phyloP scores from a whole-genome alignment of 2,797 vertebrate genomes.

The Syngnathus acus region DNA sequence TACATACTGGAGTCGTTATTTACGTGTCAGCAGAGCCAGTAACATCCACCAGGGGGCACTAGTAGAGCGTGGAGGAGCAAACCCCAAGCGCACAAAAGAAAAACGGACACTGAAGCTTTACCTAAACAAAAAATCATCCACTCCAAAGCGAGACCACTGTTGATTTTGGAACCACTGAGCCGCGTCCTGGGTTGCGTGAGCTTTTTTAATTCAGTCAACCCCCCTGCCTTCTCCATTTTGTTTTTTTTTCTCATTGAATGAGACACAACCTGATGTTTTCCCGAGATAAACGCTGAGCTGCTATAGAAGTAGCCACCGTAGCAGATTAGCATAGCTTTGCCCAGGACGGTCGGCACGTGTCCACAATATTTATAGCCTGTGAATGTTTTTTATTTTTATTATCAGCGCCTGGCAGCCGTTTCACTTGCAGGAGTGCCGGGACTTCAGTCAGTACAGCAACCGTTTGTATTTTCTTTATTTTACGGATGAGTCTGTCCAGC shows the following conservation, averaged over 20 bases:
- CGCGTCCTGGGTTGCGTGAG: background rate
- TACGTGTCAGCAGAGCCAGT: too few species aligned
- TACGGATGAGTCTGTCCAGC: constrained; percentile 2
- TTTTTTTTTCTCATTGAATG: background rate
- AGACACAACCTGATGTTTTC: constrained; percentile 2
- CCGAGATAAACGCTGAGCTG: background rate
- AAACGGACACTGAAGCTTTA: background rate
- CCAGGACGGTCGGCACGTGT: background rate
- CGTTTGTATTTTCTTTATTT: constrained; percentile 5
- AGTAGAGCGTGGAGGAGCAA: too few species aligned
- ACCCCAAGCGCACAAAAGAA: background rate
- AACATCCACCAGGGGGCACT: constrained; percentile 3
- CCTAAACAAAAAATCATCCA: background rate
- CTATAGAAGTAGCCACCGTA: background rate
- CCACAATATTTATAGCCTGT: constrained; percentile 1
- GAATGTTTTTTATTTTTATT: background rate
- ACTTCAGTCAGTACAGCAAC: background rate
- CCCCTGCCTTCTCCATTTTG: background rate
- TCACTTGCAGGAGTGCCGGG: background rate
- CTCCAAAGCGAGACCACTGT: background rate
- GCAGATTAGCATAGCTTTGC: background rate
- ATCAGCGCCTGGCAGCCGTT: constrained; percentile 1
- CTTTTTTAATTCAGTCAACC: background rate
- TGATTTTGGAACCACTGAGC: background rate
- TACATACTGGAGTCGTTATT: background rate